Base-by-base conservation (phyloP, 2,113 vertebrate species). In the Suricata suricatta region DNA sequence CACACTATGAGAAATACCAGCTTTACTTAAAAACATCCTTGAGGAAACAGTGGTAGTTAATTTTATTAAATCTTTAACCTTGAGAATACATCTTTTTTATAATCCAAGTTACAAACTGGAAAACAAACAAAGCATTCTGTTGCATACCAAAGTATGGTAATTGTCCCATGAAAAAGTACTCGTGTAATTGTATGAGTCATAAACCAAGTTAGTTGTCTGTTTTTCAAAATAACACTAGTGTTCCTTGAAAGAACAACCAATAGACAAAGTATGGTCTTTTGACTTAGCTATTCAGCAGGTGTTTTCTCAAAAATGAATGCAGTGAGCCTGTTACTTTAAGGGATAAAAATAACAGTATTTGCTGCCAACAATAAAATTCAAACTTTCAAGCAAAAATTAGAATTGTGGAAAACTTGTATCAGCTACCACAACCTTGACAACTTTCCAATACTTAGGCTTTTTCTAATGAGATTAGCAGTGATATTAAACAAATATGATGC, bases 211-310 rank as follows among this genome's bases (percentile, higher is more conserved):
- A 88, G 64, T 15, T 44, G 38, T 1, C 31, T 33, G 11, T 23
- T 38, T 12, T 5, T 14, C 71, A 95, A 35, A 25, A 25, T 93
- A 83, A 90, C 5, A 94, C n/a, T 15, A 85, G 71, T 77, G 95
- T 90, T 77, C 94, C 80, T 90, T 90, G 16, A 96, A 92, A 96
- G 92, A 97, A 94, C 21, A 77, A 91, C 27, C 27, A 82, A 79
- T 12, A 87, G 38, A 63, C 50, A 97, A 63, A 90, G 66, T 90
- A 83, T 38, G 29, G 33, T 60, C 50, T 93, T 92, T 80, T 64
- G 92, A 69, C 60, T 83, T 94, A 85, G 7, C 47, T 90, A 85
- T 80, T 90, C 88, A 84, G 9, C 33, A 85, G n/a, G 5, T 6
- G 0, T 82, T 92, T 95, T 82, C 80, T 82, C 38, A 76, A 89